Evolutionary conservation across 2,888 invertebrate genomes (phyloP), one percentile per base, ranked within the genome.

Genomic region (Cinara cedri): DNA sequence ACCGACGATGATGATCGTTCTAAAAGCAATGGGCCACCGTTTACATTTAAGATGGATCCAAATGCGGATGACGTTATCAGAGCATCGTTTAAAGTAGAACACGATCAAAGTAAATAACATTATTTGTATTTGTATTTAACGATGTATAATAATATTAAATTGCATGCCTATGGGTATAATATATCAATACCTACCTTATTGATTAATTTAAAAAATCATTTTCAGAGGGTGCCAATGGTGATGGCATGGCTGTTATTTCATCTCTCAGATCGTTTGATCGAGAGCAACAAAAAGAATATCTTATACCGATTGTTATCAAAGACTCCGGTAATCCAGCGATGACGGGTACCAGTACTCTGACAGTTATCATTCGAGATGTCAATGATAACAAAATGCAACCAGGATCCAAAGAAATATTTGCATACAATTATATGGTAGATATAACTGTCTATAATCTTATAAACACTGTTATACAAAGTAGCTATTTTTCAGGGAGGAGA

Each of bases 311-410:
- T 84, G 93, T 97, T 34, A 97, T 99, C 85, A 96, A 95, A 86
- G 99, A 99, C 88, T 94, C 95, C 84, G 97, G 98, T 57, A 95
- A 94, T 83, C 96, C 97, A n/a, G 92, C 94, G 0, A 95, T 97
- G 94, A 95, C 96, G 19, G 97, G 97, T 82, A 97, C 97, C 13
- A 96, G 96, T 85, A 97, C 97, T 0, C 87, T 98, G 54, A 97
- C 97, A 0, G 95, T 98, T 42, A 95, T 97, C 71, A 98, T 99
- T 84, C 98, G 98, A 26, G 98, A 99, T 87, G 93, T 95, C 26
- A 99, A 99, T 86, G 98, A 98, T 86, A 98, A 98, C 87, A 95
- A 96, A 87, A 99, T 98, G 96, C 95, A 95, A 85, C 96, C 98
- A 0, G 99, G 98, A 1, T 93, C 94, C 6, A 98, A 98, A 88